Base-by-base conservation (phyloP, 2,888 invertebrate species). In the Balanococcus diminutus region DNA sequence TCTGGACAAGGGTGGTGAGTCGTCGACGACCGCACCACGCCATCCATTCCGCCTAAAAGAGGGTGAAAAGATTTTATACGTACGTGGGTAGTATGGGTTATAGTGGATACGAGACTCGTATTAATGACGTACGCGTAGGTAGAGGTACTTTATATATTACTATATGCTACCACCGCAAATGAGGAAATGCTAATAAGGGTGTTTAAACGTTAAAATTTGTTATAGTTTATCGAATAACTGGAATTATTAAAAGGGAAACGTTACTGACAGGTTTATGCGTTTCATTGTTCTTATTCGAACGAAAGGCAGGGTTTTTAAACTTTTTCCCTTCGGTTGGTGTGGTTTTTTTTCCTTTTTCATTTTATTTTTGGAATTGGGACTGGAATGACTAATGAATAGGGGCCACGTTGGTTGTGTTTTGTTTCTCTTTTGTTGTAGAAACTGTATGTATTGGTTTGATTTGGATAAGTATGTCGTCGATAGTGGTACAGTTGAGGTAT, bases 101-200 rank as follows among this genome's bases (percentile, higher is more conserved):
- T n/a, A n/a, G n/a, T n/a, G n/a, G n/a, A n/a, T n/a, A n/a, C n/a
- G n/a, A n/a, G n/a, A n/a, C n/a, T n/a, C n/a, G n/a, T n/a, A n/a
- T n/a, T n/a, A n/a, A n/a, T n/a, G n/a, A n/a, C n/a, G n/a, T n/a
- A n/a, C n/a, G n/a, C n/a, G n/a, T n/a, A n/a, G n/a, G n/a, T n/a
- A n/a, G n/a, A n/a, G n/a, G n/a, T n/a, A n/a, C n/a, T n/a, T n/a
- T n/a, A n/a, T n/a, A n/a, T n/a, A n/a, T n/a, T n/a, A 36, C 36
- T 46, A n/a, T 46, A n/a, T 22, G 9, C 22, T 19, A 56, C 22
- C 6, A 67, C 16, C 56, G 22, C 22, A 22, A 56, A 56, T 22
- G 31, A 67, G 67, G 67, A 67, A 67, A 67, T 67, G 67, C 67
- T 67, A 67, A 67, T 67, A 67, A 67, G 67, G 67, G 67, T 67